Evolutionary conservation across 1,140 invertebrate genomes (phyloP).

Genomic region (Ostrea edulis): DNA sequence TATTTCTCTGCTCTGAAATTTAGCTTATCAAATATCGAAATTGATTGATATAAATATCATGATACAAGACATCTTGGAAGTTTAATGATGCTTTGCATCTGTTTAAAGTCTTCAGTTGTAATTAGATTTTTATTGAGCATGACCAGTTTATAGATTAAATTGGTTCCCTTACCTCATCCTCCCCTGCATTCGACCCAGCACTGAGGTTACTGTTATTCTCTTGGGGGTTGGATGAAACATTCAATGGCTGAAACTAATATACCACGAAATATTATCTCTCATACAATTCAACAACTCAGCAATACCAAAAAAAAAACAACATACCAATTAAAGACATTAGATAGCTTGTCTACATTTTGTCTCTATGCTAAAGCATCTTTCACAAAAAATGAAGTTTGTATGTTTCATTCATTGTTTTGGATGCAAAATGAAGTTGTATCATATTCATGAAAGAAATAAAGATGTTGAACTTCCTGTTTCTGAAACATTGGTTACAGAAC

Average conservation of each 20-base stretch:
- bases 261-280: neutral
- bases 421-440: neutral
- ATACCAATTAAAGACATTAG: neutral
- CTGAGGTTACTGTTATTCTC: conserved; percentile 67
- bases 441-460: neutral
- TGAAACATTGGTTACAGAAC: neutral
- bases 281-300: neutral
- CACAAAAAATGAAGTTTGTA: neutral
- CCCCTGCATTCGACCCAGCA: conserved; percentile 62
- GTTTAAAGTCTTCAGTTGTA: neutral
- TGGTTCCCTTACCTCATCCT: conserved; percentile 57
- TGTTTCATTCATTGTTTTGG: neutral
- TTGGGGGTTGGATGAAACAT: conserved; percentile 53
- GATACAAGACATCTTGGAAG: neutral
- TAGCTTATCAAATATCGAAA: neutral
- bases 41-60: neutral
- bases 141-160: conserved; percentile 14
- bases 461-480: neutral
- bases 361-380: neutral
- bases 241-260: conserved; percentile 65
- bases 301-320: neutral
- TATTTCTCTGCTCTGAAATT: neutral
- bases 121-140: conserved; percentile 29
- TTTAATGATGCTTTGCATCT: neutral
- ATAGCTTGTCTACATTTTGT: neutral